Base-by-base conservation (phyloP, 2,113 vertebrate species). In the Tautogolabrus adspersus region DNA sequence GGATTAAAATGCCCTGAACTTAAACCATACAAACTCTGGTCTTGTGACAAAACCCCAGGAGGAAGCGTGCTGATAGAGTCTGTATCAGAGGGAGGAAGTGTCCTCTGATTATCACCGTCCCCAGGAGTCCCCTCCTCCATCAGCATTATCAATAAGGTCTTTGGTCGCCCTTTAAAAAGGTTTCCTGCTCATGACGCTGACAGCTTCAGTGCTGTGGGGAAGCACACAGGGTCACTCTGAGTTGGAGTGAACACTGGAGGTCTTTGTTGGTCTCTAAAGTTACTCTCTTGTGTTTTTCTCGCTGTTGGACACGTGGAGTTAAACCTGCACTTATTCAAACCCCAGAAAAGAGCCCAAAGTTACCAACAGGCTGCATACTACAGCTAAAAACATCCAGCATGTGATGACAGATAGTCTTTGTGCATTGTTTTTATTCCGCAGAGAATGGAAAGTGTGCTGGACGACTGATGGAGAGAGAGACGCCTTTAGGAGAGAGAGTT, bases 171-270 rank as follows among this genome's bases (percentile, higher is more conserved):
- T 58, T 34, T 47, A 34, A 69, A 72, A 71, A 77, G 73, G 65
- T 90, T 89, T 89, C 87, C 84, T 90, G 67, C 40, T 66, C 23
- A 71, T 80, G 84, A 87, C 66, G 66, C 44, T 77, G 84, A 13
- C 69, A 49, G 59, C 57, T 59, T 37, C 2, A 15, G 52, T 72
- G 84, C 72, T 79, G 52, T 72, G 60, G 77, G 77, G 81, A 87
- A 83, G 59, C 69, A 71, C 71, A 46, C 4, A 46, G 54, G 79
- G 81, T 91, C 83, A 69, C 42, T 61, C 26, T 63, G 65, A 67
- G 77, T 66, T 59, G 66, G 49, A 18, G 22, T 0, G 47, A 76
- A 89, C 81, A 91, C 72, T 85, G 84, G 66, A 11, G 30, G 40
- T 61, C 89, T 87, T 90, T 90, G 86, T 92, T 42, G 64, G 19